Base-by-base conservation (phyloP, 2,888 invertebrate genomes). In the Gnatocerus cornutus region DNA sequence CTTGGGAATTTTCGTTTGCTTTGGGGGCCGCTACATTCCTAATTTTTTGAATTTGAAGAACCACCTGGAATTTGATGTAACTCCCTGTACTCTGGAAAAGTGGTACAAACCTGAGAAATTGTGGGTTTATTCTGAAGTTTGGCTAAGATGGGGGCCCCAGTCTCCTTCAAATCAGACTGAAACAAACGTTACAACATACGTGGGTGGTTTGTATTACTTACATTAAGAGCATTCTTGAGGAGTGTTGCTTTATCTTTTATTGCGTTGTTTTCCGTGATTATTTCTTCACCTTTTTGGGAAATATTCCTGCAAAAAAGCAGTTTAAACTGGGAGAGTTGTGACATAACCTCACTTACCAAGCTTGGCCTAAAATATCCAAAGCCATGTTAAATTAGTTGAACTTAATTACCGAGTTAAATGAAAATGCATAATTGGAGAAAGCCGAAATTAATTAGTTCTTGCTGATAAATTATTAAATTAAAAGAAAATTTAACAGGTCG, bases 11-110 rank as follows among this genome's bases (percentile, higher is more conserved):
- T 84, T 96, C 96, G 83, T 96, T 95, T 9, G 91, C 91, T 86
- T 97, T 97, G 3, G 97, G 97, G 29, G 96, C 95, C 8, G 96
- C 90, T 48, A 96, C 90, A 86, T 97, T 97, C 9, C 95, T 89
- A 53, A 96, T 88, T 85, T 95, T 95, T 82, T 93, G 93, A 77
- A 97, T 90, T 88, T 97, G 97, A 46, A 97, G 87, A 37, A 97
- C 91, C 73, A 96, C 75, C 77, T 72, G 4, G 29, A 59, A 46
- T 45, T 21, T 3, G 4, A 4, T 21, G 1, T 21, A 4, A 21
- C 21, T 21, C 21, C 4, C 4, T 21, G 7, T 5, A 13, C 1
- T 46, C n/a, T n/a, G 14, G n/a, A 16, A 12, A 3, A 14, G 14
- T n/a, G 3, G 2, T 16, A 46, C 29, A 53, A 50, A 77, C 81